phyloP scores from a whole-genome alignment of 2,797 vertebrate genomes.

The Vultur gryphus region DNA sequence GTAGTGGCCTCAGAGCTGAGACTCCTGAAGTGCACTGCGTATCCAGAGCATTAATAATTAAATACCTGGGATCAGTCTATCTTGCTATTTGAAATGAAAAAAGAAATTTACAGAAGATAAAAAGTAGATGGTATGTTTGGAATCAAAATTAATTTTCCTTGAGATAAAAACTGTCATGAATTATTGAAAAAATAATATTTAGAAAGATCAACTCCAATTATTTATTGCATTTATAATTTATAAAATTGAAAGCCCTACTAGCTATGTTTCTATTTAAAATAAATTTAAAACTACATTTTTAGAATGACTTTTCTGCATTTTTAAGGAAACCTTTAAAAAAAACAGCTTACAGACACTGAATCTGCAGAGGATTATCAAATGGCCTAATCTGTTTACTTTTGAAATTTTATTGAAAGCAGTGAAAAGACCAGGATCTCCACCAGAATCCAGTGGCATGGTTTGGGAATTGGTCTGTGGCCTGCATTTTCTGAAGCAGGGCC shows the following conservation, averaged over 20 bases:
- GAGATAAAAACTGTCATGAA: background rate
- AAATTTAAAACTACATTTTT: background rate
- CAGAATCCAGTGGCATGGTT: background rate
- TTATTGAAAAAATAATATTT: background rate
- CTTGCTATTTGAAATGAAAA: background rate
- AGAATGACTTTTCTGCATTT: background rate
- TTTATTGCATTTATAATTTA: background rate
- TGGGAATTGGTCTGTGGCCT: background rate
- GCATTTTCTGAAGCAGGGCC: background rate
- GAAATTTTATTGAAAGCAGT: background rate
- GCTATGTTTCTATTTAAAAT: background rate
- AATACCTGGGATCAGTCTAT: background rate
- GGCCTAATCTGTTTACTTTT: background rate
- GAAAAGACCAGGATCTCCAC: background rate
- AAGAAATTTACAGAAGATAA: background rate
- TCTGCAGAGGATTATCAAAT: background rate
- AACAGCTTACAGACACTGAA: background rate
- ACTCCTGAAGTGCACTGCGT: background rate
- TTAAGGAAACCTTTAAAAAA: background rate
- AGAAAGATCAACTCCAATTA: background rate
- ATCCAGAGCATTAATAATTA: conserved; percentile 8
- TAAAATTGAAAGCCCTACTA: background rate
- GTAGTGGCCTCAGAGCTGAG: background rate
- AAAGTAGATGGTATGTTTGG: background rate
- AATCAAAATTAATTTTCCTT: background rate